Evolutionary conservation across 2,113 vertebrate genomes (phyloP).

Genomic region (Deroptyus accipitrinus): DNA sequence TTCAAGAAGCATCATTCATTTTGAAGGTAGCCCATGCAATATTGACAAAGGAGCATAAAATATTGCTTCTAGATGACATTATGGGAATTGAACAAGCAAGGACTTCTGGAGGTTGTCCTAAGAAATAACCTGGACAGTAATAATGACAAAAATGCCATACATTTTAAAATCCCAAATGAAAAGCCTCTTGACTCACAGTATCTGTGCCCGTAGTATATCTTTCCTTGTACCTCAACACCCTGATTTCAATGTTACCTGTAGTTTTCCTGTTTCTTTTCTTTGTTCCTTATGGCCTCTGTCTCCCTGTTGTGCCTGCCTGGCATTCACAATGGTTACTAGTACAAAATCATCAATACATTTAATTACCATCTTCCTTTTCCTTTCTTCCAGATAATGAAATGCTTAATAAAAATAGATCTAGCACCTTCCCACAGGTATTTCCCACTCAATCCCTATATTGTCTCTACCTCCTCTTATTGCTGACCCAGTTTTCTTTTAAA

Average conservation of each 20-base stretch:
- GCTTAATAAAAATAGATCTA: conserved; percentile 18
- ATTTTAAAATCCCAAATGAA: neutral
- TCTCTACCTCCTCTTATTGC: neutral
- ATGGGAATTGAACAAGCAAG: neutral
- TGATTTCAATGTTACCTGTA: neutral
- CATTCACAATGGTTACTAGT: neutral
- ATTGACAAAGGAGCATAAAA: neutral
- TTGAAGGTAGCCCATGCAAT: neutral
- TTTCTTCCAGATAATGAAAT: conserved; percentile 11
- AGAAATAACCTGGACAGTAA: neutral
- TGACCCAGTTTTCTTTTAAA: neutral
- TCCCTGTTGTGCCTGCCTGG: neutral
- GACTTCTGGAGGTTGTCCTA: neutral
- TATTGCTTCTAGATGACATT: neutral
- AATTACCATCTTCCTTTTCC: conserved; percentile 18
- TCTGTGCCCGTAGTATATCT: neutral
- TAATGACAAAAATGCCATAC: neutral
- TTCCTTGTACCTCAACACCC: neutral
- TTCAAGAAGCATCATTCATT: neutral
- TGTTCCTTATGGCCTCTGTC: neutral
- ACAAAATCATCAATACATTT: neutral
- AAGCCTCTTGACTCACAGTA: neutral
- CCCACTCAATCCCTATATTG: neutral
- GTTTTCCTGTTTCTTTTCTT: neutral
- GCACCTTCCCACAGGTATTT: neutral